phyloP scores from a whole-genome alignment of 2,113 vertebrate genomes.

The Tyrannus savana region DNA sequence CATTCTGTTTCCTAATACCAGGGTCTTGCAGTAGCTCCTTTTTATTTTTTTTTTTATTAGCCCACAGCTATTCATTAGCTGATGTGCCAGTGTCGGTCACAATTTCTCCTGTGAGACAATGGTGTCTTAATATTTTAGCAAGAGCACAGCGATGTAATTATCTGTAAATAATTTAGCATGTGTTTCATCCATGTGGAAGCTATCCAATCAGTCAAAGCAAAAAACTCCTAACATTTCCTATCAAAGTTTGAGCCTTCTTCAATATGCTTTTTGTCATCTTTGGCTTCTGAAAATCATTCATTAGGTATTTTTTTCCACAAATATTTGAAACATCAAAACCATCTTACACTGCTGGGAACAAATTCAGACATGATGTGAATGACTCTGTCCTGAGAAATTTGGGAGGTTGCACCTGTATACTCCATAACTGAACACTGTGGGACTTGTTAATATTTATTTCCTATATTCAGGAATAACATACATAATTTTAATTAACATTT shows the following conservation, averaged over 20 bases:
- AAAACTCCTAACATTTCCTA: constrained; percentile 20
- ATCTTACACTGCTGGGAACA: neutral
- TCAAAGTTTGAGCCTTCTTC: constrained; percentile 43
- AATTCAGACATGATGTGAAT: neutral
- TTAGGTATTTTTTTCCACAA: constrained; percentile 54
- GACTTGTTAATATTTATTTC: neutral
- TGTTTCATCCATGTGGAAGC: constrained; percentile 74
- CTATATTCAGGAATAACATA: neutral
- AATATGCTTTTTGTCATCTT: constrained; percentile 61
- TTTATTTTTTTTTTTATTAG: constrained; percentile 48
- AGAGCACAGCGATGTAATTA: constrained; percentile 73
- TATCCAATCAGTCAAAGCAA: constrained; percentile 71
- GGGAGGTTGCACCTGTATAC: neutral
- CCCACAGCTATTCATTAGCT: constrained; percentile 68
- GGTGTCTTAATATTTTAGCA: constrained; percentile 80
- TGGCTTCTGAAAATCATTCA: constrained; percentile 40
- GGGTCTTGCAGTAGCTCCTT: constrained; percentile 21
- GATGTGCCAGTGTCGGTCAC: constrained; percentile 62
- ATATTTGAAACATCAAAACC: constrained; percentile 1
- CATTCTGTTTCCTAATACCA: constrained; percentile 3
- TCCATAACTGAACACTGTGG: neutral
- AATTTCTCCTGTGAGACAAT: constrained; percentile 73
- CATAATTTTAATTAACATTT: neutral
- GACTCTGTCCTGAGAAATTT: neutral
- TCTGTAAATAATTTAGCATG: constrained; percentile 80